These are phyloP conservation scores for Neotoma lepida DNA, from an alignment of 2,113 vertebrate genomes.

Conservation along the genomic window DNA sequence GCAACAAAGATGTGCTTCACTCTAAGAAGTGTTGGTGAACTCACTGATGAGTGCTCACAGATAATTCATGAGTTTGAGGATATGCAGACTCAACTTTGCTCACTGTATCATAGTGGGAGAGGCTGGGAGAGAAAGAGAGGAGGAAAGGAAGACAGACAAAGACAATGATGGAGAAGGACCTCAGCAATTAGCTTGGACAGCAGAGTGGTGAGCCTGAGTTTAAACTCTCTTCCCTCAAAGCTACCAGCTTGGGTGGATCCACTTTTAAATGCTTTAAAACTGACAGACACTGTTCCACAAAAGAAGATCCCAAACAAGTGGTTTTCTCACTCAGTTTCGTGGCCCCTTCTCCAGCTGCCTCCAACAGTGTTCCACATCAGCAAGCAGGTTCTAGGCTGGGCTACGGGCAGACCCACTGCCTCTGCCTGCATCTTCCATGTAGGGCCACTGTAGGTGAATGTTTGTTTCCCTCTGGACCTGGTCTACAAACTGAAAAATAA, in stretches of 20 bases:
- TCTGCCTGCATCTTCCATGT: background rate
- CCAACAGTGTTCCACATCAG: background rate
- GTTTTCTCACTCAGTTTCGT: background rate
- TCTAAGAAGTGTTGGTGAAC: background rate
- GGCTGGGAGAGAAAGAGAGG: background rate
- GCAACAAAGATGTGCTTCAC: background rate
- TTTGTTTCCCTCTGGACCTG: background rate
- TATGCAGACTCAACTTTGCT: background rate
- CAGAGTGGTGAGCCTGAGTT: too few relatives aligned
- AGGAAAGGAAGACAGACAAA: background rate
- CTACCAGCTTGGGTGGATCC: too few relatives aligned
- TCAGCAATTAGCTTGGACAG: background rate
- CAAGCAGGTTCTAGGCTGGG: background rate
- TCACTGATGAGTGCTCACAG: background rate
- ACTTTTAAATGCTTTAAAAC: background rate
- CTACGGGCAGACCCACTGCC: background rate
- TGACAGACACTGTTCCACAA: background rate
- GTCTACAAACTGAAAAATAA: background rate
- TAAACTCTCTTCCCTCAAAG: background rate
- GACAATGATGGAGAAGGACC: background rate
- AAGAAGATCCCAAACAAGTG: background rate
- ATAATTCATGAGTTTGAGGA: too few relatives aligned
- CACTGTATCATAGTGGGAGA: background rate
- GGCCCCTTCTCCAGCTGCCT: background rate
- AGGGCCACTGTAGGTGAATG: background rate